Base-by-base conservation (phyloP, 1,140 invertebrate species). In the Papilio xuthus region DNA sequence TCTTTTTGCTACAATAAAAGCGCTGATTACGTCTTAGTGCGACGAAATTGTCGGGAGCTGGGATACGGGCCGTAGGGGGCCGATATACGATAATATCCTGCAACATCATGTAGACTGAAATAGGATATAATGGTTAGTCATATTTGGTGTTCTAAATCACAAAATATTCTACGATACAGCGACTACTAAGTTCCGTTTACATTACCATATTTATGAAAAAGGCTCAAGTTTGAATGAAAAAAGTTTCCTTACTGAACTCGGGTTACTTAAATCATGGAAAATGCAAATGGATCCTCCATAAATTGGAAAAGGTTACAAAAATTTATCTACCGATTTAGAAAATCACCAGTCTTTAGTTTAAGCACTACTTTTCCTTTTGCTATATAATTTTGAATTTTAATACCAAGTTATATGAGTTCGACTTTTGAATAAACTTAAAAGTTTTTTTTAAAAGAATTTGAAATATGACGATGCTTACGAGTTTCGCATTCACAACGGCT, bases 1-100 rank as follows among this genome's bases (percentile, higher is more conserved):
- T 91, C 85, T 89, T 90, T 92, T 88, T 81, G 83, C 79, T 74
- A 86, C 83, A 90, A 91, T 92, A 92, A 72, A 90, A 88, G 86
- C 85, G 87, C 90, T 91, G 91, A 93, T 93, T 92, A 88, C 82
- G 78, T 79, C 81, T 80, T 74, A 80, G 83, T 79, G 79, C 84
- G 80, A 83, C 78, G 81, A 82, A 87, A 89, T 90, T 87, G 86
- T 84, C 72, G 82, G 80, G 72, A 80, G 79, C 80, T 81, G 78
- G 82, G 90, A 86, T 86, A 83, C 79, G 79, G 82, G 69, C 89
- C 88, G 88, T 80, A 82, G 87, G 85, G 85, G 82, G 87, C 82
- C 83, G 88, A 90, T 91, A 82, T 53, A 80, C 79, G 67, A 74
- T 18, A 18, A 6, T 6, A 67, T 63, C 10, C 12, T 4, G 8